These are phyloP conservation scores for Caenorhabditis sulstoni DNA, from an alignment of 2,888 invertebrate genomes.

Conservation along the genomic window DNA sequence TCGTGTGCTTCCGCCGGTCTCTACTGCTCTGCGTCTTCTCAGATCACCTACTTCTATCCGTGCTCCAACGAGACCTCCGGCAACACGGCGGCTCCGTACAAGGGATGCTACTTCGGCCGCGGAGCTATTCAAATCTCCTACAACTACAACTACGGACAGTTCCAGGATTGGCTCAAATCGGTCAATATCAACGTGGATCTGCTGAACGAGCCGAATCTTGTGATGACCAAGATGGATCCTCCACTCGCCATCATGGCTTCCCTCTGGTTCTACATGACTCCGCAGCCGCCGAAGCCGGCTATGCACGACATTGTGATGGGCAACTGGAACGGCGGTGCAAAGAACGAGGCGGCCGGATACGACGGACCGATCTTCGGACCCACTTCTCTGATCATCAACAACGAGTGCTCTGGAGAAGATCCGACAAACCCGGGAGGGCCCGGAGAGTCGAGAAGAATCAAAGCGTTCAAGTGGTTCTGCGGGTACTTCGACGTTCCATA, in stretches of 20 bases:
- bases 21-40: conserved; percentile 68
- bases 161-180: conserved; percentile 71
- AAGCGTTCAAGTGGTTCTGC: conserved; percentile 79
- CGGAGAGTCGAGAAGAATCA: conserved; percentile 77
- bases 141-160: conserved; percentile 78
- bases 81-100: conserved; percentile 51
- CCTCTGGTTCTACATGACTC: conserved; percentile 80
- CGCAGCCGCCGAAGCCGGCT: conserved; percentile 80
- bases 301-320: conserved; percentile 81
- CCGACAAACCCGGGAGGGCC: conserved; percentile 68
- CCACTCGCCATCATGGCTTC: conserved; percentile 76
- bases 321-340: conserved; percentile 68
- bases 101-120: conserved; percentile 76
- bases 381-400: conserved; percentile 75
- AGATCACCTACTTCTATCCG: conserved; percentile 71
- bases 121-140: conserved; percentile 77
- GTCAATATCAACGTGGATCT: conserved; percentile 67
- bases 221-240: conserved; percentile 75
- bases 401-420: conserved; percentile 77
- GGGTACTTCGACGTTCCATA: conserved; percentile 71
- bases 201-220: conserved; percentile 70
- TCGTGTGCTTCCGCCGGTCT: conserved; percentile 64
- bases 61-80: conserved; percentile 57
- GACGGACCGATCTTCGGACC: conserved; percentile 75
- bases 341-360: conserved; percentile 69